phyloP scores from a whole-genome alignment of 92 coral and sea anemone genomes.

The Porites evermanni region DNA sequence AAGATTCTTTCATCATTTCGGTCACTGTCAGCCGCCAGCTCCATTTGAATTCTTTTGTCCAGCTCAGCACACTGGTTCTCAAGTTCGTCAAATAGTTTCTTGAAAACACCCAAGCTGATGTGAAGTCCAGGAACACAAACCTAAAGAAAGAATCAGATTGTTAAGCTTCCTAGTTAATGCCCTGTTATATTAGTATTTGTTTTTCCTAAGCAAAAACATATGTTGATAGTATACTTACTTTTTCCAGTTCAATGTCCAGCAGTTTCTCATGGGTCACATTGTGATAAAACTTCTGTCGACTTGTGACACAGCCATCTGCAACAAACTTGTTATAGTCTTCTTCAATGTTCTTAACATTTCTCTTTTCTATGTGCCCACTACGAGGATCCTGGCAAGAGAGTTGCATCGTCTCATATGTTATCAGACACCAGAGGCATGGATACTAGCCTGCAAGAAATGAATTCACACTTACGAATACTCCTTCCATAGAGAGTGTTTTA shows the following conservation, averaged over 20 bases:
- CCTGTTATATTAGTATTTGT: background rate
- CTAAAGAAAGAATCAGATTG: background rate
- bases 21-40: slow-evolving; percentile 27
- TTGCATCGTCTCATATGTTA: background rate
- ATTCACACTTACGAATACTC: too few species aligned
- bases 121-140: slow-evolving; percentile 64
- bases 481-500: too few species aligned
- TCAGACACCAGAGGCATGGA: background rate
- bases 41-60: slow-evolving; percentile 28
- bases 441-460: slow-evolving; percentile 2
- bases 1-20: background rate
- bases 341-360: background rate
- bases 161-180: background rate
- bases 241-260: slow-evolving; percentile 3
- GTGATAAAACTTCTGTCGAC: slow-evolving; percentile 4
- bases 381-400: background rate
- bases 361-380: background rate
- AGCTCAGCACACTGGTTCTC: slow-evolving; percentile 50
- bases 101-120: slow-evolving; percentile 41
- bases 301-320: background rate
- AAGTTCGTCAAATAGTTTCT: slow-evolving; percentile 46
- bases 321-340: background rate
- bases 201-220: background rate
- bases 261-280: background rate
- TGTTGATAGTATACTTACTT: background rate